phyloP scores from a whole-genome alignment of 2,888 invertebrate species.

The Chrysodeixis includens region DNA sequence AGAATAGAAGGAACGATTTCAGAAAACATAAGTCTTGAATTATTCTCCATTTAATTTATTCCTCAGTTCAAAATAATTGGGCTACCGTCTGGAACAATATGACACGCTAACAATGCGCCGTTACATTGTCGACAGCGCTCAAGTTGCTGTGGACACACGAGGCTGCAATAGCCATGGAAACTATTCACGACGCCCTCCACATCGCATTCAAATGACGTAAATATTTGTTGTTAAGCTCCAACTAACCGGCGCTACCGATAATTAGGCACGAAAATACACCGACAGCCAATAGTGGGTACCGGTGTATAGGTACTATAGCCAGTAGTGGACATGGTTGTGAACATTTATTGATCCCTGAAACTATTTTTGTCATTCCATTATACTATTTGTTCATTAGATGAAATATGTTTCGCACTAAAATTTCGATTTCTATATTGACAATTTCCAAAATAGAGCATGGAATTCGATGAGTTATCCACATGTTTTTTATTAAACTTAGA shows the following conservation, averaged over 20 bases:
- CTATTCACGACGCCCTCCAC: constrained; percentile 50
- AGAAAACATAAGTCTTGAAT: too few relatives aligned
- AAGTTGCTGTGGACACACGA: constrained; percentile 34
- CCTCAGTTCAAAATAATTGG: constrained; percentile 6
- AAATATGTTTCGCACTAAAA: neutral
- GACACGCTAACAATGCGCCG: constrained; percentile 18
- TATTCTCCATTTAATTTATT: neutral
- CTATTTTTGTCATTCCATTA: neutral
- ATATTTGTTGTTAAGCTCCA: constrained; percentile 54
- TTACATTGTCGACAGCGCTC: constrained; percentile 31
- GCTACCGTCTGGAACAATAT: constrained; percentile 16
- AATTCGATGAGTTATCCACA: too few relatives aligned
- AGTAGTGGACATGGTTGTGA: neutral
- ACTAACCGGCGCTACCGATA: constrained; percentile 48
- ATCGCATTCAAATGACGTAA: constrained; percentile 56
- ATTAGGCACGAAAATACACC: constrained; percentile 54
- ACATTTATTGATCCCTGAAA: neutral
- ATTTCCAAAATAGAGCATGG: neutral
- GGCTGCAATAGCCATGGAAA: constrained; percentile 38
- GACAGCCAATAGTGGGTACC: constrained; percentile 18
- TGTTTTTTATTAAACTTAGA: too few relatives aligned
- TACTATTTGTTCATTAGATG: neutral
- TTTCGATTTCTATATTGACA: neutral
- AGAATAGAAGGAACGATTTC: too few relatives aligned
- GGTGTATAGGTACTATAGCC: neutral